These are phyloP conservation scores for Luehdorfia chinensis DNA, from an alignment of 1,140 invertebrate species.

Conservation along the genomic window DNA sequence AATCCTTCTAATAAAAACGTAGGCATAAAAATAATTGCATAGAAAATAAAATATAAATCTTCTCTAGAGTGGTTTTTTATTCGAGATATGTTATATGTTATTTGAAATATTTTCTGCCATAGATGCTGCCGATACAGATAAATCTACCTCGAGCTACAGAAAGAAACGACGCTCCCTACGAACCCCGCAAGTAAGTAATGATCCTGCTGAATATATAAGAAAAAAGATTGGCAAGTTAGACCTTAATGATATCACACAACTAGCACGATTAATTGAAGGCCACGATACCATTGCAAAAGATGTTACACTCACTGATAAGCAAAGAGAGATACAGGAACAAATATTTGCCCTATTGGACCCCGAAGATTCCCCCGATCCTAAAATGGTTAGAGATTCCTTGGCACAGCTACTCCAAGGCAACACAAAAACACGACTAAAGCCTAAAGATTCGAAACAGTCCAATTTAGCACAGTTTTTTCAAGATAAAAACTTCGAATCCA, in stretches of 20 bases:
- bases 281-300: slow-evolving; percentile 39
- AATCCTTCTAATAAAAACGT: no score
- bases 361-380: slow-evolving; percentile 54
- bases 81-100: background rate
- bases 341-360: slow-evolving; percentile 56
- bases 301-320: slow-evolving; percentile 37
- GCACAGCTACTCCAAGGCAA: slow-evolving; percentile 44
- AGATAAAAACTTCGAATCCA: slow-evolving; percentile 26
- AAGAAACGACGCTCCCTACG: slow-evolving; percentile 52
- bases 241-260: slow-evolving; percentile 56
- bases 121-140: slow-evolving; percentile 57
- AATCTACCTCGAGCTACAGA: slow-evolving; percentile 54
- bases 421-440: slow-evolving; percentile 32
- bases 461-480: slow-evolving; percentile 43
- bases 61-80: no score
- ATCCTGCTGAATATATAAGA: slow-evolving; percentile 55
- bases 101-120: slow-evolving; percentile 4
- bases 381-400: slow-evolving; percentile 44
- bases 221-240: slow-evolving; percentile 61
- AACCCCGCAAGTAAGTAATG: slow-evolving; percentile 66
- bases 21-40: no score
- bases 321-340: slow-evolving; percentile 54
- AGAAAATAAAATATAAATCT: no score
- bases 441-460: slow-evolving; percentile 24
- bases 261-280: slow-evolving; percentile 55